Percentiles rank a stretch among this genome's conserved stretches.
Evolutionary conservation across 30 jellyfish, hydroid and myxozoan genomes (phyloP).

Genomic region (Aurelia coerulea): DNA sequence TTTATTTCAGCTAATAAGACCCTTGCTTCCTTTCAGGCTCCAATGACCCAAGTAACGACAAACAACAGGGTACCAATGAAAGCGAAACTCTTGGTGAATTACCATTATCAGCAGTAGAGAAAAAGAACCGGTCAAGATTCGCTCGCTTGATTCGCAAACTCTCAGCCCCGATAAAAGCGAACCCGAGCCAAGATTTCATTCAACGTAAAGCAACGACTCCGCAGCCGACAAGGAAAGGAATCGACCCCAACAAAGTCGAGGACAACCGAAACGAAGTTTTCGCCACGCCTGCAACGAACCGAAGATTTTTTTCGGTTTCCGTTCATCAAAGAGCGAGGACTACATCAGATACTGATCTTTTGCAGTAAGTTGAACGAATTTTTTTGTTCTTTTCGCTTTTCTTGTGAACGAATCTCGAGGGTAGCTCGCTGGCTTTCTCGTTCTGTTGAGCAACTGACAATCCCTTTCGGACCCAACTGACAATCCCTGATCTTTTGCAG

Average conservation of each 20-base stretch:
- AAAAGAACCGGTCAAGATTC: constrained; percentile 45
- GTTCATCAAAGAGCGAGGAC: constrained; percentile 70
- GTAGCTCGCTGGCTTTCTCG: no score
- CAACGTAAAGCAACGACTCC: constrained; percentile 50
- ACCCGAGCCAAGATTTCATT: background rate
- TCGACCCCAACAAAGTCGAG: constrained; percentile 1
- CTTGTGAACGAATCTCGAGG: background rate
- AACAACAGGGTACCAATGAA: background rate
- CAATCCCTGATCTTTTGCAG: constrained; percentile 59
- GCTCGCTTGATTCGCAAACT: constrained; percentile 38
- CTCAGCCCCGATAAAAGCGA: constrained; percentile 38
- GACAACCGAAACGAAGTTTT: constrained; percentile 28
- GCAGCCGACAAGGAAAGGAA: constrained; percentile 21
- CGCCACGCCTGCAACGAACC: constrained; percentile 59
- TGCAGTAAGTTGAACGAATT: constrained; percentile 23
- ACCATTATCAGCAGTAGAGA: constrained; percentile 18
- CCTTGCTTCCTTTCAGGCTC: no score
- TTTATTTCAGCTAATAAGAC: no score
- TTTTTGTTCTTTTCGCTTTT: background rate
- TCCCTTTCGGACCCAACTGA: constrained; percentile 17
- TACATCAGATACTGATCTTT: constrained; percentile 68
- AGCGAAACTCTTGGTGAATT: background rate
- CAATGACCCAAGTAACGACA: no score
- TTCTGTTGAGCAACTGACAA: background rate
- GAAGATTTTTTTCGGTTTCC: constrained; percentile 41